Percentiles rank a stretch among this genome's conserved stretches.
Evolutionary conservation across 2,888 invertebrate genomes (phyloP).

Genomic region (Cyclophora punctaria): DNA sequence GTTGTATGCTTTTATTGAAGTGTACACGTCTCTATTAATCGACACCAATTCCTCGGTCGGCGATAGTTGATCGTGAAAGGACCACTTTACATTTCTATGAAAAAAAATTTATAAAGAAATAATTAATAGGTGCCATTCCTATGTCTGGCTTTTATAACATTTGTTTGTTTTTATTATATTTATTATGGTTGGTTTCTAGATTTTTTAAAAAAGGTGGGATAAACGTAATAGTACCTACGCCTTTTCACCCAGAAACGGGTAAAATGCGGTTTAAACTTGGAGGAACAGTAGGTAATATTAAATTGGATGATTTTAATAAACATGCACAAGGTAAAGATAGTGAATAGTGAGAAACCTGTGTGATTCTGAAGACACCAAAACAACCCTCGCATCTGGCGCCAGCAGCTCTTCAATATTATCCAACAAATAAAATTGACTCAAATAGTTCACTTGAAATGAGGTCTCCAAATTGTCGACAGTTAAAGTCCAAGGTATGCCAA

Average conservation of each 20-base stretch:
- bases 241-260: too few relatives aligned
- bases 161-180: too few relatives aligned
- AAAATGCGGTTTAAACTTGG: too few relatives aligned
- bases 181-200: too few relatives aligned
- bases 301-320: too few relatives aligned
- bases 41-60: conserved; percentile 78
- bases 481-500: conserved; percentile 81
- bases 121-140: too few relatives aligned
- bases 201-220: too few relatives aligned
- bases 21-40: conserved; percentile 80
- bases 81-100: conserved; percentile 49
- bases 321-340: neutral
- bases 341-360: conserved; percentile 77
- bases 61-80: conserved; percentile 35
- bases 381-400: conserved; percentile 80
- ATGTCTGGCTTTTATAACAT: too few relatives aligned
- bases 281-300: too few relatives aligned
- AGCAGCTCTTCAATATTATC: conserved; percentile 81
- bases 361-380: conserved; percentile 91
- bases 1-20: conserved; percentile 90
- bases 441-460: conserved; percentile 90
- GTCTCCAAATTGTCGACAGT: conserved; percentile 86
- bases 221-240: too few relatives aligned
- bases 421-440: conserved; percentile 87
- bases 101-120: too few relatives aligned